These are phyloP conservation scores for Etheostoma cragini DNA, from an alignment of 2,113 vertebrate species.

Conservation along the genomic window DNA sequence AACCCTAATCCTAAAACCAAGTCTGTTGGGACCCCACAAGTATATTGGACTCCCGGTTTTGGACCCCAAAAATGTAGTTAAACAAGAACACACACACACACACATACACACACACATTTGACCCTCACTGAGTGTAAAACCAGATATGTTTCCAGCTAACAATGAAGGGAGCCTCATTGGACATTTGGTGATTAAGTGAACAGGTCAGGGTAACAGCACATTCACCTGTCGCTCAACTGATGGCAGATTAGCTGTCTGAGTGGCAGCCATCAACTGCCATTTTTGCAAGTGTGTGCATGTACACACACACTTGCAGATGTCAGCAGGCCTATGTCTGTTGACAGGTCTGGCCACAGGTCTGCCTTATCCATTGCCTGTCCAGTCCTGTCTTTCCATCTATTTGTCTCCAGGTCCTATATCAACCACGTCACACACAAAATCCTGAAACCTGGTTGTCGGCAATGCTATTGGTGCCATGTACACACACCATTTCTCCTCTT, in stretches of 20 bases:
- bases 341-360: constrained; percentile 69
- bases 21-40: no score
- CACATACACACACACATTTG: constrained; percentile 20
- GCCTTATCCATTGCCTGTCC: constrained; percentile 53
- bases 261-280: constrained; percentile 75
- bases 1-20: no score
- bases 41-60: no score
- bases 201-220: constrained; percentile 59
- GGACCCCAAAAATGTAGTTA: no score
- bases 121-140: constrained; percentile 14
- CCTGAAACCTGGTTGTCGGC: constrained; percentile 30
- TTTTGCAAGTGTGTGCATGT: constrained; percentile 19
- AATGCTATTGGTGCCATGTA: constrained; percentile 26
- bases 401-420: constrained; percentile 48
- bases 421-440: constrained; percentile 52
- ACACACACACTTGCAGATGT: constrained; percentile 52
- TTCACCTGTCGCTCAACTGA: constrained; percentile 73
- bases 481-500: constrained; percentile 29
- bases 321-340: constrained; percentile 64
- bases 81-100: constrained; percentile 17
- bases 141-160: constrained; percentile 64
- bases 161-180: constrained; percentile 64
- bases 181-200: constrained; percentile 71
- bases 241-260: constrained; percentile 73
- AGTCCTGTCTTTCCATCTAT: constrained; percentile 52